Evolutionary conservation across 92 coral and sea anemone genomes (phyloP).

Genomic region (Muricea muricata): DNA sequence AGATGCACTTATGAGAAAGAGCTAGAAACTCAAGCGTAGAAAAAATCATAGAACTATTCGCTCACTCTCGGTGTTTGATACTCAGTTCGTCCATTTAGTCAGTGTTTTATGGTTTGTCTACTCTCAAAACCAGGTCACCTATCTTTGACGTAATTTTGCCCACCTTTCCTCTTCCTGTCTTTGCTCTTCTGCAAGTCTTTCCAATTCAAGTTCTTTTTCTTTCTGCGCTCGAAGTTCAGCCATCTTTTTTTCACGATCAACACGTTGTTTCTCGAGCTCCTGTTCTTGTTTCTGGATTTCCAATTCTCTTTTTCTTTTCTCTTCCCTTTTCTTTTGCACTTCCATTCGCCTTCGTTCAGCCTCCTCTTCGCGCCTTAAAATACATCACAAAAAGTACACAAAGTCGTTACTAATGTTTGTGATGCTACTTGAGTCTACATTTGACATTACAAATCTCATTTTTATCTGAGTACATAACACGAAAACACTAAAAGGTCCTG

Average conservation of each 20-base stretch:
- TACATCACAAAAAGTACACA: not conserved
- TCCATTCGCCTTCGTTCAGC: constrained; percentile 92
- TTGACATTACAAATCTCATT: too few relatives aligned
- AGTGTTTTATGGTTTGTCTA: too few relatives aligned
- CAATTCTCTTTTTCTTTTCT: constrained; percentile 87
- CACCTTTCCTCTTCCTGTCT: constrained; percentile 79
- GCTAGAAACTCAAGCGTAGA: too few relatives aligned
- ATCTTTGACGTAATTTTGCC: not conserved
- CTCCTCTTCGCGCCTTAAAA: constrained; percentile 74
- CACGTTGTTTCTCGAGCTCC: constrained; percentile 76
- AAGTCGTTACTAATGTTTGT: too few relatives aligned
- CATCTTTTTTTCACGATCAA: constrained; percentile 83
- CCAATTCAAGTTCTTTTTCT: constrained; percentile 80
- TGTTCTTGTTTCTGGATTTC: constrained; percentile 88
- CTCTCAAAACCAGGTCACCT: too few relatives aligned
- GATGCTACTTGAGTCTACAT: too few relatives aligned
- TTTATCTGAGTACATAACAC: too few relatives aligned
- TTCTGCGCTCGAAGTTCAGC: constrained; percentile 81
- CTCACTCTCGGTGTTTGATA: too few relatives aligned
- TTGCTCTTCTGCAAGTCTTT: constrained; percentile 81
- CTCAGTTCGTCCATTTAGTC: too few relatives aligned
- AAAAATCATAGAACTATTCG: too few relatives aligned
- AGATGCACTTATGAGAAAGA: too few relatives aligned
- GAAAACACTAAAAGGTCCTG: too few relatives aligned
- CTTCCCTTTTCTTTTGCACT: constrained; percentile 91